phyloP scores from a whole-genome alignment of 2,797 vertebrate species.

The Onychomys arenicola region DNA sequence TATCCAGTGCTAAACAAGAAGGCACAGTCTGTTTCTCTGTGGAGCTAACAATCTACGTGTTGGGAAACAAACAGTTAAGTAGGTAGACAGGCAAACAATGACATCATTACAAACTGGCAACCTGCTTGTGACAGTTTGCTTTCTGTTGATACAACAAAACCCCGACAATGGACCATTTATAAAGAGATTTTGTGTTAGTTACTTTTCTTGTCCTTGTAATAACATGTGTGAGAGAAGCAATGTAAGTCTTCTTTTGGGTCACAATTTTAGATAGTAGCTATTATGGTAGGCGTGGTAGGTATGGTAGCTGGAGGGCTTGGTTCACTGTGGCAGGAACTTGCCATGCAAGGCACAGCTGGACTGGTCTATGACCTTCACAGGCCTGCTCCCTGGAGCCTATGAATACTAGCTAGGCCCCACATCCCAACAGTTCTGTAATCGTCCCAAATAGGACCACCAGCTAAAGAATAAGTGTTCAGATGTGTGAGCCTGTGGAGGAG shows the following conservation, averaged over 20 bases:
- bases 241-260: neutral
- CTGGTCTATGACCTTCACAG: neutral
- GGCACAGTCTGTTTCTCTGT: neutral
- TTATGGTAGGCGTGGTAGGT: too few species aligned
- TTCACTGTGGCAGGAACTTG: neutral
- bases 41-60: neutral
- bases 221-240: neutral
- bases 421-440: neutral
- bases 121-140: neutral
- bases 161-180: neutral
- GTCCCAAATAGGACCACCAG: neutral
- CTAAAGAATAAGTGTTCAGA: neutral
- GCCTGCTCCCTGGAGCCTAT: neutral
- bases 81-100: neutral
- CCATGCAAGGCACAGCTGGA: neutral
- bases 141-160: neutral
- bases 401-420: neutral
- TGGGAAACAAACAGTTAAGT: neutral
- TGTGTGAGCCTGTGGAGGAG: too few species aligned
- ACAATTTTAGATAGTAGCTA: neutral
- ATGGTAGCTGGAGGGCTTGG: neutral
- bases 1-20: neutral
- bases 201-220: neutral
- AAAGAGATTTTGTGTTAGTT: neutral
- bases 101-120: neutral